Evolutionary conservation across 2,797 vertebrate species (phyloP).

Genomic region (Sternarchorhynchus goeldii): DNA sequence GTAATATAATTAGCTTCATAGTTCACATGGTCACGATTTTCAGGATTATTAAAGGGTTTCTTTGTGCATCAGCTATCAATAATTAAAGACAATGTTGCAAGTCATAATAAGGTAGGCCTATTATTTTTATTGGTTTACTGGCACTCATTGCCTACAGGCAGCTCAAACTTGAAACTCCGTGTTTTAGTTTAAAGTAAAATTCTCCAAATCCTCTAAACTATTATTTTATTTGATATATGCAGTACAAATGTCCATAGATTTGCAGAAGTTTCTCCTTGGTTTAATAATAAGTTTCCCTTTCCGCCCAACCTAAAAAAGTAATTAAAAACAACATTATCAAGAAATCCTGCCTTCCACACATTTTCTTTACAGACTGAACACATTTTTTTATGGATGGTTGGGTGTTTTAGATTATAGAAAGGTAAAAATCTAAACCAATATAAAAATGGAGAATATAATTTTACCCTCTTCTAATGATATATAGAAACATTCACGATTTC

Average conservation of each 20-base stretch:
- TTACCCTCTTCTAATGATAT: too few species aligned
- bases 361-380: too few species aligned
- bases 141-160: neutral
- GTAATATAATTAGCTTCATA: neutral
- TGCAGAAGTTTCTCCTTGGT: constrained; percentile 19
- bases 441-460: too few species aligned
- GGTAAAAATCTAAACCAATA: too few species aligned
- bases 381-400: too few species aligned
- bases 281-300: constrained; percentile 96
- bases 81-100: constrained; percentile 8
- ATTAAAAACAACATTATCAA: constrained; percentile 28
- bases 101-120: neutral
- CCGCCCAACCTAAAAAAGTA: constrained; percentile 89
- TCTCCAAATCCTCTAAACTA: too few species aligned
- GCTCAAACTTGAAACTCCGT: neutral
- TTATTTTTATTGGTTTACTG: constrained; percentile 20
- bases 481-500: too few species aligned
- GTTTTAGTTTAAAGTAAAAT: too few species aligned
- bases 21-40: neutral
- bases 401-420: too few species aligned
- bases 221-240: too few species aligned
- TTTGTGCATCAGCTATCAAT: neutral
- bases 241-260: constrained; percentile 17
- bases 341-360: too few species aligned
- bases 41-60: neutral